Evolutionary conservation across 2,113 vertebrate genomes (phyloP), one percentile per base, ranked within the genome.

Genomic region (Marmota flaviventris): DNA sequence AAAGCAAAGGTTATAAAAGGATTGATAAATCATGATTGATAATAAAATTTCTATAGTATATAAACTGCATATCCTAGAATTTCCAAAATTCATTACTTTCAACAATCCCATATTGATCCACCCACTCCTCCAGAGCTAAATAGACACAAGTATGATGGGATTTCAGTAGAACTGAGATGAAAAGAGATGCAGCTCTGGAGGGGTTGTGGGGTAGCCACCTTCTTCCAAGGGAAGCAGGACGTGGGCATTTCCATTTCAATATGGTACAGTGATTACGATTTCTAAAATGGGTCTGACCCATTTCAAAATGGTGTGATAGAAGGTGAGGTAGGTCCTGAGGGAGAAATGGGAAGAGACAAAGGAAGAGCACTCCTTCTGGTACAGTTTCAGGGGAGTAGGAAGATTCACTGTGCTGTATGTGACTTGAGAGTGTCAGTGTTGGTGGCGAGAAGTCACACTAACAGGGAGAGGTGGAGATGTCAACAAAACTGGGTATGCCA

Each of bases 1-100:
- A 85, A 96, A 89, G 24, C 7, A 34, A 63, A 93, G 11, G n/a
- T 39, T 89, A 78, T 18, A 91, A 73, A 96, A 27, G 4, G 27
- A 96, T 14, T 63, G 25, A 61, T 32, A 45, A 85, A 72, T 65
- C 1, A 10, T 56, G 37, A 61, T 37, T 82, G 88, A 65, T 67
- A 85, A 63, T 48, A 76, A 67, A 75, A 34, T 67, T 65, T 81
- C 32, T 61, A 25, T 34, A 76, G 11, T 67, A 37, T 77, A n/a
- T 89, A 83, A 82, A 34, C 7, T 85, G 29, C 85, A n/a, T 70
- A 95, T 82, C 85, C 6, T 70, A 78, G 24, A 58, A 70, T 56
- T 8, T 4, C 25, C 20, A 53, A 56, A 63, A 17, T 45, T 92
- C 25, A 95, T 61, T 72, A 14, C 16, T 92, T 89, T 42, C 51